Conservation (phyloP, 2,113 vertebrate genomes). For the Sinocyclocheilus anshuiensis region DNA sequence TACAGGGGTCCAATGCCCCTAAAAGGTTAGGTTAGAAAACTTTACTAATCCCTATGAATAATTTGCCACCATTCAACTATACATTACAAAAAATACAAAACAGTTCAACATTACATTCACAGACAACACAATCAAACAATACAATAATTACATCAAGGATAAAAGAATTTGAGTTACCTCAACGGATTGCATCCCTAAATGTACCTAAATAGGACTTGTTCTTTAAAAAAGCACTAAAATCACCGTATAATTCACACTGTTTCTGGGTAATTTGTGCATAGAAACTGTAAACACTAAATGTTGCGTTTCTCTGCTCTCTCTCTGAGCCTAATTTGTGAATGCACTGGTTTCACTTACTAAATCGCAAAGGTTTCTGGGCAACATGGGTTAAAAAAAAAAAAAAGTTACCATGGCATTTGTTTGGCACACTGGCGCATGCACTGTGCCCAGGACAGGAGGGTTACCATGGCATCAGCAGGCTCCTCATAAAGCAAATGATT, state of each 20-base stretch:
- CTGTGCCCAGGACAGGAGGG: slow-evolving; percentile 78
- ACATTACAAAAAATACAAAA: neutral
- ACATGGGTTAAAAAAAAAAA: slow-evolving; percentile 71
- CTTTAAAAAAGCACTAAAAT: neutral
- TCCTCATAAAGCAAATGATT: slow-evolving; percentile 84
- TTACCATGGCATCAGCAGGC: slow-evolving; percentile 83
- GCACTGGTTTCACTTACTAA: slow-evolving; percentile 81
- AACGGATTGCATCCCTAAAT: neutral
- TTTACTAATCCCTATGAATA: neutral
- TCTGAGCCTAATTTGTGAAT: slow-evolving; percentile 72
- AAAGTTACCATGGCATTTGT: slow-evolving; percentile 78
- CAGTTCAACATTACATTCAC: neutral
- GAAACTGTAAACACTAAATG: slow-evolving; percentile 65
- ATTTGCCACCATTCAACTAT: neutral
- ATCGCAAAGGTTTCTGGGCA: slow-evolving; percentile 83
- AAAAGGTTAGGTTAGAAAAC: neutral
- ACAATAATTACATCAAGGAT: neutral
- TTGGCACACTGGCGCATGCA: slow-evolving; percentile 74
- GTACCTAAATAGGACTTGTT: neutral
- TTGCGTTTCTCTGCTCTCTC: slow-evolving; percentile 49
- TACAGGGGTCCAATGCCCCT: no score
- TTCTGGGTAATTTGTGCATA: slow-evolving; percentile 59
- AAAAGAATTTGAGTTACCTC: neutral
- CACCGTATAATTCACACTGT: neutral
- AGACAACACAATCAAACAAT: neutral